phyloP scores from a whole-genome alignment of 2,113 vertebrate species.

The Periophthalmus modestus region DNA sequence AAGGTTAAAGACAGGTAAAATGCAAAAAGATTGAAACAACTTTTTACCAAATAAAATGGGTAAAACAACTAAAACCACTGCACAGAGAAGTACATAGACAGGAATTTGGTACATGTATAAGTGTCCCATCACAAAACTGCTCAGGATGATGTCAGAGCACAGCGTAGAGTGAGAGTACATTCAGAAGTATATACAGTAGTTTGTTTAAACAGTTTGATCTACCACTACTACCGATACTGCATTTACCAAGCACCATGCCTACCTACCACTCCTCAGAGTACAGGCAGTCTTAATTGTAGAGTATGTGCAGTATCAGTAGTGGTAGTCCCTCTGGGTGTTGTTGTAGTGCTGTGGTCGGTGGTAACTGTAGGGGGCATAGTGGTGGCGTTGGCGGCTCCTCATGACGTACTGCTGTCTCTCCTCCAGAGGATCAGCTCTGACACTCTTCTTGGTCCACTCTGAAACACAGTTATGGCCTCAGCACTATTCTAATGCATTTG shows the following conservation, averaged over 20 bases:
- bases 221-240: too few species aligned
- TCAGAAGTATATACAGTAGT: too few species aligned
- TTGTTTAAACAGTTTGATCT: too few species aligned
- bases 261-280: too few species aligned
- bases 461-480: background rate
- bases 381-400: slow-evolving; percentile 25
- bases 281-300: background rate
- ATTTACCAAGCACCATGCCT: too few species aligned
- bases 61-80: background rate
- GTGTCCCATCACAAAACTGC: too few species aligned
- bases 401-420: slow-evolving; percentile 17
- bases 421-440: slow-evolving; percentile 8
- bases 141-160: too few species aligned
- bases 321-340: background rate
- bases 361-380: slow-evolving; percentile 42
- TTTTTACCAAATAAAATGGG: background rate
- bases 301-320: background rate
- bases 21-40: background rate
- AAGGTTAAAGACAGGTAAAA: background rate
- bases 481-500: too few species aligned
- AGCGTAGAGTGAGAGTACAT: too few species aligned
- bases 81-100: background rate
- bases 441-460: background rate
- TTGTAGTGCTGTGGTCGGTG: background rate
- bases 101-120: too few species aligned